A percentile compares a stretch with the other conserved stretches of the same genome.
Evolutionary conservation across 2,113 vertebrate genomes (phyloP).

Genomic region (Coregonus clupeaformis): DNA sequence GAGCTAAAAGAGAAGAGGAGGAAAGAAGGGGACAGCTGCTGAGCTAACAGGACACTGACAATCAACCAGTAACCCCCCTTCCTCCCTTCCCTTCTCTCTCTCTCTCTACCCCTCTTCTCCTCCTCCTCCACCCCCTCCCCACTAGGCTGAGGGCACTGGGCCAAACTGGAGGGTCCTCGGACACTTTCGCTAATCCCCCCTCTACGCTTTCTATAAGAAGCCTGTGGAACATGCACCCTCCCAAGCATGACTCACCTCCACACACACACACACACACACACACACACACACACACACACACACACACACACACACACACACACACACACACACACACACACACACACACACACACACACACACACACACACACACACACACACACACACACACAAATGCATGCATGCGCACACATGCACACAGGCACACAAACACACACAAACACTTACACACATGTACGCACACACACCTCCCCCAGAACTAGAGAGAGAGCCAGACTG

Average conservation of each 20-base stretch:
- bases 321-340: slow-evolving; percentile 1
- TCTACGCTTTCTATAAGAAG: slow-evolving; percentile 1
- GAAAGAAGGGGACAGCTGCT: slow-evolving; percentile 40
- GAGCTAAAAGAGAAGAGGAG: slow-evolving; percentile 28
- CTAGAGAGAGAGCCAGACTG: neutral
- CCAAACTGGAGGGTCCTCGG: slow-evolving; percentile 36
- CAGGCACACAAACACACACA: neutral
- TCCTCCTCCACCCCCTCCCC: slow-evolving; percentile 15
- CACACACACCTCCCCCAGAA: neutral
- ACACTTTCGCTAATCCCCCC: slow-evolving; percentile 38
- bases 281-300: neutral
- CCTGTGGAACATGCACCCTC: neutral
- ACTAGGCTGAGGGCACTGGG: slow-evolving; percentile 32
- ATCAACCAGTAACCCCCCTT: slow-evolving; percentile 18
- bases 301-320: slow-evolving; percentile 9
- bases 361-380: neutral
- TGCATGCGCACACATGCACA: neutral
- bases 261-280: slow-evolving; percentile 4
- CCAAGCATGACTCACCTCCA: neutral
- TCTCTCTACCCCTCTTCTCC: neutral
- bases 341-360: slow-evolving; percentile 1
- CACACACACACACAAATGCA: no score
- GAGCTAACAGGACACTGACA: slow-evolving; percentile 22
- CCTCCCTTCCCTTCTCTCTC: neutral
- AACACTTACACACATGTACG: neutral